phyloP scores from a whole-genome alignment of 53 echinoderm and acorn worm genomes.

The Luidia sarsii region DNA sequence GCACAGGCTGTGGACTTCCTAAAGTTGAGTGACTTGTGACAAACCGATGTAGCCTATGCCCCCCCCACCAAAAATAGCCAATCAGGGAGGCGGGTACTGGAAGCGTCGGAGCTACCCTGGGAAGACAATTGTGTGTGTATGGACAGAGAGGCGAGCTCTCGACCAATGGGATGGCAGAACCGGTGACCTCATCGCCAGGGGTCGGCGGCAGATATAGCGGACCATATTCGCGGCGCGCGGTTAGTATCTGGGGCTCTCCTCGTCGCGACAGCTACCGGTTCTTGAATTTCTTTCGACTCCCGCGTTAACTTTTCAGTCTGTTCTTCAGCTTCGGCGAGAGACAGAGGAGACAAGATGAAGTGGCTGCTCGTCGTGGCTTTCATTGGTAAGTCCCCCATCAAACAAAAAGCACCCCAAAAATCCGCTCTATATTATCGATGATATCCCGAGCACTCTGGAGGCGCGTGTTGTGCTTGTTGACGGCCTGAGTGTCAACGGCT shows the following conservation, averaged over 20 bases:
- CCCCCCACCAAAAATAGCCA: constrained; percentile 28
- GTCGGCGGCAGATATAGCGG: constrained; percentile 5
- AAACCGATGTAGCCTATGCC: background rate
- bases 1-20: background rate
- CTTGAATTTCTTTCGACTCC: no score
- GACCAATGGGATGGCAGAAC: constrained; percentile 7
- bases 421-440: no score
- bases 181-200: no score
- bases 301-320: no score
- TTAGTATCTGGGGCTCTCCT: background rate
- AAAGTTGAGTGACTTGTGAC: background rate
- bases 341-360: constrained; percentile 41
- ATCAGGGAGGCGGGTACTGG: background rate
- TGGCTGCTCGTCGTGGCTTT: constrained; percentile 7
- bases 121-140: no score
- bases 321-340: background rate
- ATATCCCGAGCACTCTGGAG: no score
- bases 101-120: constrained; percentile 14
- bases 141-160: background rate
- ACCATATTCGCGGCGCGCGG: background rate
- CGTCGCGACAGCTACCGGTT: background rate
- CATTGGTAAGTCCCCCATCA: constrained; percentile 46
- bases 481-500: no score
- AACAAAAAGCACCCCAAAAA: no score
- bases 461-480: no score